These are phyloP conservation scores for Phengaris alcon DNA, from an alignment of 2,888 invertebrate genomes.

Conservation along the genomic window DNA sequence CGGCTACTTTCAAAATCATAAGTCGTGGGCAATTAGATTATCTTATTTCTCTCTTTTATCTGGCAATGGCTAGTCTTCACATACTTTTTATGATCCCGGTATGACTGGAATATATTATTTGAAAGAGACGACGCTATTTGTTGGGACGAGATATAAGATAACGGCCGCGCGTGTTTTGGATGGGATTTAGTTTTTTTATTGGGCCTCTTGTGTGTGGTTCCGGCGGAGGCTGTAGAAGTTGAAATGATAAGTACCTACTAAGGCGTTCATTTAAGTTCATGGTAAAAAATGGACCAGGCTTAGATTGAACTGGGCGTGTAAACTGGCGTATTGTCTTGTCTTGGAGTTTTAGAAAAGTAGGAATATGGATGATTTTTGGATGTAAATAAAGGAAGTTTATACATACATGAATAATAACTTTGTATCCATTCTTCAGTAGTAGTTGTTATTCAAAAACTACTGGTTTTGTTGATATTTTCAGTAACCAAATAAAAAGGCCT, in stretches of 20 bases:
- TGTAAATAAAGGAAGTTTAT: neutral
- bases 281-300: constrained; percentile 11
- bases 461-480: neutral
- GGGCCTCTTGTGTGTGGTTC: constrained; percentile 29
- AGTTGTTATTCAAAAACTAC: neutral
- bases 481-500: neutral
- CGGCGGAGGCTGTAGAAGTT: constrained; percentile 28
- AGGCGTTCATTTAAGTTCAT: constrained; percentile 13
- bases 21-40: neutral
- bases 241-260: constrained; percentile 26
- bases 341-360: neutral
- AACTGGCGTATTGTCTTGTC: too few relatives aligned
- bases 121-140: constrained; percentile 20
- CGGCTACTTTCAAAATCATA: neutral
- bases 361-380: neutral
- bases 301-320: neutral
- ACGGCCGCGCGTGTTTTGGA: constrained; percentile 27
- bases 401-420: neutral
- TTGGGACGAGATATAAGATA: constrained; percentile 27
- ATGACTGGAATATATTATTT: constrained; percentile 30
- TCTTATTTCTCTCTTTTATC: constrained; percentile 4
- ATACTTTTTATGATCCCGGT: constrained; percentile 26
- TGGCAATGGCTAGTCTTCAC: constrained; percentile 19
- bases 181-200: constrained; percentile 22
- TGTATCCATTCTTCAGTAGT: neutral